Base-by-base conservation (phyloP, 2,888 invertebrate species). In the Stenoptilia bipunctidactyla region DNA sequence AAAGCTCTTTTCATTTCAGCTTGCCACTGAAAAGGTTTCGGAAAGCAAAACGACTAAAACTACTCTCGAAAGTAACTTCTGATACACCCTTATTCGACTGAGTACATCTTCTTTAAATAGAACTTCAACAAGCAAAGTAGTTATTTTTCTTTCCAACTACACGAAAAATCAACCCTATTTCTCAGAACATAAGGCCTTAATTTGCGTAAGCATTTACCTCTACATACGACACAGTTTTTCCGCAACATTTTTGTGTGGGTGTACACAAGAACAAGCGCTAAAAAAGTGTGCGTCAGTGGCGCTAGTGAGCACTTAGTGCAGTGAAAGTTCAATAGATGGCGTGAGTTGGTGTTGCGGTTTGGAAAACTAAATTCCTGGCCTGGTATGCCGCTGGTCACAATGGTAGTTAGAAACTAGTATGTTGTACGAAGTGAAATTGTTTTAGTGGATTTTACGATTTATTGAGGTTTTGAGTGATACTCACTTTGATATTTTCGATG, bases 181-280 rank as follows among this genome's bases (percentile, higher is more conserved):
- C n/a, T n/a, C n/a, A n/a, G 4, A 20, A 20, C 20, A 20, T 5
- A 20, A n/a, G 8, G 20, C 20, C 4, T 20, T 20, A 20, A 20
- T 5, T 20, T 20, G 4, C 20, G 3, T 20, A 8, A 20, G 8
- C 3, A 3, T 20, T 20, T 20, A 3, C 20, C 20, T 5, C 8
- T 5, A 20, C 20, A 5, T 20, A 20, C 20, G 20, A 5, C 20
- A 3, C 20, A 8, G 10, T 3, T 30, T 30, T 30, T 30, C 12
- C 34, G 34, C 43, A 43, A 47, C 40, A 65, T 75, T 79, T 74
- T 77, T 73, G 65, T 72, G 67, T 68, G 70, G 43, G 76, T 73
- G 56, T 49, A 45, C 49, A 53, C 71, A 46, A 44, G 46, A 55
- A 66, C 46, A 54, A 40, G 38, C 45, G 45, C 15, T 56, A 62